Evolutionary conservation across 1,140 invertebrate genomes (phyloP).

Genomic region (Agraylea sexmaculata): DNA sequence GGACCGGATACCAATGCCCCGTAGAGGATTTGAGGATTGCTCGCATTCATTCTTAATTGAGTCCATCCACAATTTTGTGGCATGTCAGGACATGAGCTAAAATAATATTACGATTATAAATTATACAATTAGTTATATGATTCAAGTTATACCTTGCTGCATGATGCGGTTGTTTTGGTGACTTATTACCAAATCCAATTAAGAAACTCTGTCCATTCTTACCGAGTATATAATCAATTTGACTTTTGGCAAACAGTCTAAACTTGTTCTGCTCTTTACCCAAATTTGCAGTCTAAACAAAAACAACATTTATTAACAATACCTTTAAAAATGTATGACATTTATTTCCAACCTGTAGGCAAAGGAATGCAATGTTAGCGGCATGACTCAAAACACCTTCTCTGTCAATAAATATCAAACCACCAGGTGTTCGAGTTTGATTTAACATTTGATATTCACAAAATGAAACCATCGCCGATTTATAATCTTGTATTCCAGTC

Average conservation of each 20-base stretch:
- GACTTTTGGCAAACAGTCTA: constrained; percentile 44
- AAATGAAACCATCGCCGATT: constrained; percentile 37
- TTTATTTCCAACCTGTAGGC: constrained; percentile 40
- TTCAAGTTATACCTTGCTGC: constrained; percentile 34
- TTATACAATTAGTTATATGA: constrained; percentile 6
- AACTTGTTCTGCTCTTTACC: constrained; percentile 33
- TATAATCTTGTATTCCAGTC: constrained; percentile 33
- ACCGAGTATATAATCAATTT: constrained; percentile 53
- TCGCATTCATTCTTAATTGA: constrained; percentile 29
- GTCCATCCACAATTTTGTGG: constrained; percentile 42
- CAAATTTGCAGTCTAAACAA: constrained; percentile 33
- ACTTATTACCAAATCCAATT: constrained; percentile 49
- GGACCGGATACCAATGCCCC: constrained; percentile 48
- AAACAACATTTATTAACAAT: constrained; percentile 8
- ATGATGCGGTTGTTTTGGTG: constrained; percentile 42
- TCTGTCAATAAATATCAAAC: constrained; percentile 44
- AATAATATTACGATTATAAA: constrained; percentile 12
- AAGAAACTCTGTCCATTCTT: constrained; percentile 48
- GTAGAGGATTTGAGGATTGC: constrained; percentile 43
- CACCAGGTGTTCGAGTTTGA: constrained; percentile 42
- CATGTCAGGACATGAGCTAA: constrained; percentile 39
- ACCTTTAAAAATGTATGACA: not conserved
- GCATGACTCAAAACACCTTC: constrained; percentile 46
- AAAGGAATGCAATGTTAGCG: constrained; percentile 47
- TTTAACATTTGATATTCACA: constrained; percentile 39